Evolutionary conservation across 2,888 invertebrate species (phyloP), one percentile per base, ranked within the genome.

Genomic region (Glaucopsyche alexis): DNA sequence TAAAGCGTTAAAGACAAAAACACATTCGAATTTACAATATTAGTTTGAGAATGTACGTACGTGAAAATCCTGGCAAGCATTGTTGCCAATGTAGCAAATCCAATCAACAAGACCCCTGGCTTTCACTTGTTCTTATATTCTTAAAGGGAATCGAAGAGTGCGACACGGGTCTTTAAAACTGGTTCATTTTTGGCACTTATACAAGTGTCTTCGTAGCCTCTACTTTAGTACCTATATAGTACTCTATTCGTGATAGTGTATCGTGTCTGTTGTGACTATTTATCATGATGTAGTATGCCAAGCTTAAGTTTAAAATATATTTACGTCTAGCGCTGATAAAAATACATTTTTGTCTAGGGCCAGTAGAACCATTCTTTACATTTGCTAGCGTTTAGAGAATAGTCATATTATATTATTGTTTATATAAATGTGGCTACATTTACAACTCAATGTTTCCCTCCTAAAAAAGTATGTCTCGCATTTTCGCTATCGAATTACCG

Each of bases 61-160:
- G 29, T 2, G 79, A 81, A 84, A 85, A 86, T 86, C 85, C 88
- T 87, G 88, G 85, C 88, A 87, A 81, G 78, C 83, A 80, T 78
- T 78, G 79, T 76, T 85, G 85, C 85, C 83, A 84, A 83, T 84
- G 72, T 71, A 67, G 79, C 75, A 73, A 80, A 77, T 52, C 87
- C 85, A 86, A 76, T 73, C 79, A 81, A 71, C 71, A 71, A 79
- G 87, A 85, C 78, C 85, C 76, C 79, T 84, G 84, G 82, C 84
- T 83, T 81, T 76, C 81, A 76, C 79, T 76, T 71, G 73, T 73
- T 52, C 72, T 66, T 76, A 75, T 79, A 77, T 74, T 78, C 78
- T 72, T 76, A 77, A 76, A 78, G 75, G 77, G 76, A 75, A 75
- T 73, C 72, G 78, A 75, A 81, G 80, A 82, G 81, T 80, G 79